Evolutionary conservation across 2,888 invertebrate genomes (phyloP).

Genomic region (Amblyjoppa proteus): DNA sequence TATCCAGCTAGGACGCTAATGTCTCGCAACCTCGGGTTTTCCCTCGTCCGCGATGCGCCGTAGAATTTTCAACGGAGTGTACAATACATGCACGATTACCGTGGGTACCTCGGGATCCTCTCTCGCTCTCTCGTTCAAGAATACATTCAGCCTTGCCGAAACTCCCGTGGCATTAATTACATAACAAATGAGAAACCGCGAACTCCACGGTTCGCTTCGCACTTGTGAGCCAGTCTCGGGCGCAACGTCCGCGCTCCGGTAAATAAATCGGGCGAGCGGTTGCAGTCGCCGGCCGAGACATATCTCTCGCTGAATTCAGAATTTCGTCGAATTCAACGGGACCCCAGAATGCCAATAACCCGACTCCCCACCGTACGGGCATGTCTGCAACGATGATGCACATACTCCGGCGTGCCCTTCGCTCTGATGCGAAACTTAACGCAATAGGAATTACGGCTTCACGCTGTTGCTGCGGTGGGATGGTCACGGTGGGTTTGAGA

Average conservation of each 20-base stretch:
- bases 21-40: conserved; percentile 12
- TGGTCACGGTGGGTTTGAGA: not conserved
- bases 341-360: conserved; percentile 29
- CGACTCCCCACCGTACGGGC: not conserved
- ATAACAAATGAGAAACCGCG: conserved; percentile 63
- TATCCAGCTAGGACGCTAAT: conserved; percentile 49
- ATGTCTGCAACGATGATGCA: not conserved
- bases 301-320: not conserved
- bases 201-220: not conserved
- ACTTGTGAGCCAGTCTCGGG: conserved; percentile 1
- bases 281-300: not conserved
- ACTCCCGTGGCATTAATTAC: conserved; percentile 57
- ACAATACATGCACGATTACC: not conserved
- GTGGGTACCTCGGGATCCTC: not conserved
- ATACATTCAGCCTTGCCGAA: conserved; percentile 21
- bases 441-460: conserved; percentile 48
- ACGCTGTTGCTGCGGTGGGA: conserved; percentile 6
- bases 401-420: conserved; percentile 10
- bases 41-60: not conserved
- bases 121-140: conserved; percentile 16
- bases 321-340: not conserved
- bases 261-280: not conserved
- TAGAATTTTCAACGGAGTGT: not conserved
- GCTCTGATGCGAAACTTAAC: conserved; percentile 41
- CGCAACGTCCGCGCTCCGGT: not conserved